Percentiles rank a stretch among this genome's conserved stretches.
Evolutionary conservation across 1,140 invertebrate species (phyloP).

Genomic region (Lucilia cuprina): DNA sequence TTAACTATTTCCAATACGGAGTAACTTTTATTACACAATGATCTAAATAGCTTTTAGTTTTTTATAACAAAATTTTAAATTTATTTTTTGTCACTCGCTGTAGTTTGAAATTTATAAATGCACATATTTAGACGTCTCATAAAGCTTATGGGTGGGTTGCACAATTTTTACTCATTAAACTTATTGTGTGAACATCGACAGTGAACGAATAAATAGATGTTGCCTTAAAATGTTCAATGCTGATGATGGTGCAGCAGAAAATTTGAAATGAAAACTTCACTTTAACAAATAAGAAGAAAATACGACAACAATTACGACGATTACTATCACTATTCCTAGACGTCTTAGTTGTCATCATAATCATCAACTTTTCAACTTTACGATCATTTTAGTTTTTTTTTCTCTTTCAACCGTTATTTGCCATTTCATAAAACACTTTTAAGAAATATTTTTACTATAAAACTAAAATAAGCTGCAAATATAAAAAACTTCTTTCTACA

Average conservation of each 20-base stretch:
- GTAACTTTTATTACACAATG: too few relatives aligned
- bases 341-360: slow-evolving; percentile 20
- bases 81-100: too few relatives aligned
- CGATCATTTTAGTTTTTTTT: background rate
- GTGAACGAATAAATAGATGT: background rate
- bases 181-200: background rate
- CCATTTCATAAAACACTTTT: background rate
- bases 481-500: background rate
- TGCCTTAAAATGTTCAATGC: background rate
- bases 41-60: too few relatives aligned
- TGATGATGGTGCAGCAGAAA: background rate
- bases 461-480: background rate
- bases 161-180: slow-evolving; percentile 3
- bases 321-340: slow-evolving; percentile 10
- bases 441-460: background rate
- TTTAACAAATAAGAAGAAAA: background rate
- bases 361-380: slow-evolving; percentile 30
- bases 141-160: slow-evolving; percentile 4
- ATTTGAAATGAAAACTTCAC: background rate
- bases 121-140: slow-evolving; percentile 25
- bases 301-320: background rate
- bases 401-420: background rate
- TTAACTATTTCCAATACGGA: too few relatives aligned
- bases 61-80: too few relatives aligned
- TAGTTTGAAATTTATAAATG: background rate